Base-by-base conservation (phyloP, 2,888 invertebrate species). In the Anthrax anthrax region DNA sequence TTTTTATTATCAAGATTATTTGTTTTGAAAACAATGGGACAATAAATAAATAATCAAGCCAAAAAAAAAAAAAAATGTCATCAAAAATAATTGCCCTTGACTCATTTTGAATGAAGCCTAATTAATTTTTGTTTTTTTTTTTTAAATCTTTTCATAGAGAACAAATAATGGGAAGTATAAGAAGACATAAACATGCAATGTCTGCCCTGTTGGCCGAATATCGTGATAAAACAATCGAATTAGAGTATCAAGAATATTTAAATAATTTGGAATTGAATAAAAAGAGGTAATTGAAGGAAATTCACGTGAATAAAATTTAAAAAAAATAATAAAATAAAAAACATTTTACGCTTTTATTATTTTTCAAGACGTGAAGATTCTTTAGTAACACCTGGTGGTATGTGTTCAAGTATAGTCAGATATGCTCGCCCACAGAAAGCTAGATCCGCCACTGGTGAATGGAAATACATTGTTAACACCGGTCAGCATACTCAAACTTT, bases 401-500 rank as follows among this genome's bases (percentile, higher is more conserved):
- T 88, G 70, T 88, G 88, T 56, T 80, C 83, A 0, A 84, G 84
- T 44, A 77, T 80, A 3, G 80, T 87, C 37, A 80, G 82, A 55
- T 85, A 85, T 58, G 86, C 84, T 0, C 71, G 84, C 13, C 87
- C 87, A 0, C 86, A 86, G 61, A 74, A 85, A 49, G 88, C 86
- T 0, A 72, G 84, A 43, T 84, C 85, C 1, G 83, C 84, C 1
- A 80, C 80, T 2, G 87, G 87, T 0, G 76, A 80, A 54, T 88
- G 88, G 87, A 87, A 87, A 60, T 87, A 81, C 59, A 84, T 88
- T 53, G 86, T 88, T 40, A 88, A 88, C 57, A 84, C 86, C 0
- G 85, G 83, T 0, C 84, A 85, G 51, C 85, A 87, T 57, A 84
- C 85, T 9, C 88, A 88, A 68, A 88, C 87, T 0, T 61, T 88